phyloP scores from a whole-genome alignment of 1,140 invertebrate genomes.

The Ylistrum balloti region DNA sequence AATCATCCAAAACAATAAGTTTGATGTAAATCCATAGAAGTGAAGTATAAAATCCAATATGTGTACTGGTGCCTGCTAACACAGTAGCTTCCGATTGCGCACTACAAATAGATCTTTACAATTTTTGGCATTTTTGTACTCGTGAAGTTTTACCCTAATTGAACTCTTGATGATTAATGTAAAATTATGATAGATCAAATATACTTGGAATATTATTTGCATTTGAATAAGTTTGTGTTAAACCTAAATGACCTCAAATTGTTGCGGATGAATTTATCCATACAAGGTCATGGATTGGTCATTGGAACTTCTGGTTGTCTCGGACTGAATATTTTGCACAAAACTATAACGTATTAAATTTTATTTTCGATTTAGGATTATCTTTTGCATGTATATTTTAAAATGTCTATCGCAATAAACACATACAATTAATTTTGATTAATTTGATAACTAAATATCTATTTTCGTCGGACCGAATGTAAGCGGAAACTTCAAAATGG shows the following conservation, averaged over 20 bases:
- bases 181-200: neutral
- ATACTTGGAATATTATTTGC: neutral
- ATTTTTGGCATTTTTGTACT: neutral
- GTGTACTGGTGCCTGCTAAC: slow-evolving; percentile 36
- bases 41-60: slow-evolving; percentile 35
- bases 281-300: slow-evolving; percentile 63
- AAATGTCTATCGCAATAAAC: neutral
- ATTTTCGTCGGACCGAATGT: slow-evolving; percentile 42
- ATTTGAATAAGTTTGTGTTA: neutral
- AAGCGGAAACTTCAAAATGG: slow-evolving; percentile 74
- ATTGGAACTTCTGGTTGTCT: slow-evolving; percentile 46
- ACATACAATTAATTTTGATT: slow-evolving; percentile 38
- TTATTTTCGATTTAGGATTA: neutral
- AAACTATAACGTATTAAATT: neutral
- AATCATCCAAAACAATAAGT: slow-evolving; percentile 15
- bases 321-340: slow-evolving; percentile 37
- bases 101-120: neutral
- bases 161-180: neutral
- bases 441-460: neutral
- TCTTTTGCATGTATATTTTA: neutral
- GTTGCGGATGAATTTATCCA: slow-evolving; percentile 64
- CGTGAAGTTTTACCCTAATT: too few relatives aligned
- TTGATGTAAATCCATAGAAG: slow-evolving; percentile 22
- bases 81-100: slow-evolving; percentile 31
- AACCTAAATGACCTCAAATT: slow-evolving; percentile 41